A percentile compares a stretch with the other conserved stretches of the same genome.
Evolutionary conservation across 2,797 vertebrate genomes (phyloP).

Genomic region (Falco novaeseelandiae): DNA sequence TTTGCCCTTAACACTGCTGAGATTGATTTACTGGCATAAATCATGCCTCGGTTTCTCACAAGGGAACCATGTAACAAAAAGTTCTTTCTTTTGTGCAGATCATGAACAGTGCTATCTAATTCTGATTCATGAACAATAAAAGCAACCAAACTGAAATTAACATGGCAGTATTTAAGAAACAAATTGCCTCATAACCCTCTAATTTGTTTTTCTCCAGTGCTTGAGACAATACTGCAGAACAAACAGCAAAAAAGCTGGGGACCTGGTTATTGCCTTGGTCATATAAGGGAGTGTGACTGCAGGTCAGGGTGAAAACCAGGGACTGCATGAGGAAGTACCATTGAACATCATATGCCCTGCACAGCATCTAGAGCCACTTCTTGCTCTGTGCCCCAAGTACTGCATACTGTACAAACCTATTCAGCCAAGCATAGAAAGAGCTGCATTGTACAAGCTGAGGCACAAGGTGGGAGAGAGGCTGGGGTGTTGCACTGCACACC

Average conservation of each 20-base stretch:
- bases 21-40: fast-evolving
- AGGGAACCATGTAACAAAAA: background rate
- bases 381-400: background rate
- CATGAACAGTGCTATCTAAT: background rate
- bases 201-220: background rate
- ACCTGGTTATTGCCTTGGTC: fast-evolving
- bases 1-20: background rate
- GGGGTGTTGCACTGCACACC: background rate
- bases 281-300: background rate
- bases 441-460: background rate
- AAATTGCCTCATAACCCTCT: background rate
- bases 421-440: background rate
- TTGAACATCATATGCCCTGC: background rate
- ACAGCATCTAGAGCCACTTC: background rate
- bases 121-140: background rate
- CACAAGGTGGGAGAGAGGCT: no score
- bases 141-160: background rate
- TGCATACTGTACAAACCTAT: background rate
- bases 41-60: background rate
- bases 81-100: background rate
- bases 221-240: background rate
- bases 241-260: background rate
- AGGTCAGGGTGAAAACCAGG: background rate
- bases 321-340: fast-evolving
- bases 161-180: background rate